phyloP scores from a whole-genome alignment of 2,888 invertebrate genomes.

The Camponotus fellah region DNA sequence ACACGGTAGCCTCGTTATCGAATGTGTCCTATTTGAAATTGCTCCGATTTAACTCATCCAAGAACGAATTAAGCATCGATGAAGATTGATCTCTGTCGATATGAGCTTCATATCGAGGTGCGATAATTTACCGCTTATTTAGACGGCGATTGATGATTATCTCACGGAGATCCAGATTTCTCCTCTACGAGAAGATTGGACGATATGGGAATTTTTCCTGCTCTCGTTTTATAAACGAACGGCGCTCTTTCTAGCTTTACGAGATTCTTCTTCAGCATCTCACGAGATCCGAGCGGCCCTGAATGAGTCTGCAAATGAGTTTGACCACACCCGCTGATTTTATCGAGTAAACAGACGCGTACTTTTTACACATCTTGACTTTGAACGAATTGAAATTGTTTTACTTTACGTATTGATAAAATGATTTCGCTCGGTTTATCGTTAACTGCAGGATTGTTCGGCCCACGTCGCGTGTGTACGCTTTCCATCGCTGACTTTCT shows the following conservation, averaged over 20 bases:
- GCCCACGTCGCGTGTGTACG: slow-evolving; percentile 51
- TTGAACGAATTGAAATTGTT: slow-evolving; percentile 62
- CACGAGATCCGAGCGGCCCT: slow-evolving; percentile 57
- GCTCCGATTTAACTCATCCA: slow-evolving; percentile 30
- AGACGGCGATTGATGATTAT: slow-evolving; percentile 44
- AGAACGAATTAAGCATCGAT: not conserved
- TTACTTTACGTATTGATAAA: slow-evolving; percentile 53
- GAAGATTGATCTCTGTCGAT: slow-evolving; percentile 36
- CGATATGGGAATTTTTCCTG: slow-evolving; percentile 33
- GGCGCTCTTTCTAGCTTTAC: slow-evolving; percentile 60
- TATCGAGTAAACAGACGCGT: slow-evolving; percentile 68
- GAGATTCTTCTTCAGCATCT: slow-evolving; percentile 62
- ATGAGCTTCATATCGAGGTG: slow-evolving; percentile 2
- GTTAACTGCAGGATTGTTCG: slow-evolving; percentile 44
- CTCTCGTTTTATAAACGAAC: slow-evolving; percentile 49
- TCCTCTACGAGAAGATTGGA: slow-evolving; percentile 41
- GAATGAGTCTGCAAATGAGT: slow-evolving; percentile 68
- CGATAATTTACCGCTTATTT: slow-evolving; percentile 34
- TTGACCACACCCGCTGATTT: slow-evolving; percentile 76
- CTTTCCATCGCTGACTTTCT: slow-evolving; percentile 26
- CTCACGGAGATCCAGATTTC: slow-evolving; percentile 42
- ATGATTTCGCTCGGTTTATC: slow-evolving; percentile 68
- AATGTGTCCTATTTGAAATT: slow-evolving; percentile 36
- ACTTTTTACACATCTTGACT: slow-evolving; percentile 55
- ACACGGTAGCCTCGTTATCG: slow-evolving; percentile 61